Base-by-base conservation (phyloP, 2,113 vertebrate species). In the Castor canadensis region DNA sequence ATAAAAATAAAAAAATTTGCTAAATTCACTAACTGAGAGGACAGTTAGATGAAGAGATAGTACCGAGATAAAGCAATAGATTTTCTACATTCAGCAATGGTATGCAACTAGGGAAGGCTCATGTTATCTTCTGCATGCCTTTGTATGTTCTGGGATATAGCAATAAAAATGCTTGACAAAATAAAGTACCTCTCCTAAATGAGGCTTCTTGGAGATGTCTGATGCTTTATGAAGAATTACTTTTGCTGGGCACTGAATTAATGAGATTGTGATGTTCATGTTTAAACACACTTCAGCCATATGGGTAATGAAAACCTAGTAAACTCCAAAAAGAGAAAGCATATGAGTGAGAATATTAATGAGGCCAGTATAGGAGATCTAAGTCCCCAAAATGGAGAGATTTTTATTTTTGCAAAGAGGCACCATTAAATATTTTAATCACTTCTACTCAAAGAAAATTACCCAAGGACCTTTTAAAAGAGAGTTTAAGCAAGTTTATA, bases 271-370 rank as follows among this genome's bases (percentile, higher is more conserved):
- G 12, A 83, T 91, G 28, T 73, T 90, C 38, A 13, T 82, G 47
- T 73, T 92, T 87, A 35, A 22, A 82, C 38, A 72, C 47, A 56
- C n/a, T 90, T 19, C 62, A 89, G 7, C 6, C 32, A 16, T 66
- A 16, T 81, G 52, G 38, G 40, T 87, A 95, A 96, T 92, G 45
- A 94, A 92, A 91, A 6, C 30, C 35, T 83, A 81, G 80, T 9
- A 38, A 92, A 87, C 11, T 20, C 3, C 60, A 83, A 49, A 67
- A 83, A 85, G 52, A 92, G n/a, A n/a, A n/a, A n/a, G n/a, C n/a
- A 95, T 95, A 60, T 67, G 45, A 79, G 47, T 19, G 22, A 92
- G 85, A 9, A 96, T 92, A 96, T 94, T 92, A 93, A 40, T 73
- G 80, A 90, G 11, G 81, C 52, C 91, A 13, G 80, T 89, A 93